Base-by-base conservation (phyloP, 2,888 invertebrate species). In the Dione vanillae region DNA sequence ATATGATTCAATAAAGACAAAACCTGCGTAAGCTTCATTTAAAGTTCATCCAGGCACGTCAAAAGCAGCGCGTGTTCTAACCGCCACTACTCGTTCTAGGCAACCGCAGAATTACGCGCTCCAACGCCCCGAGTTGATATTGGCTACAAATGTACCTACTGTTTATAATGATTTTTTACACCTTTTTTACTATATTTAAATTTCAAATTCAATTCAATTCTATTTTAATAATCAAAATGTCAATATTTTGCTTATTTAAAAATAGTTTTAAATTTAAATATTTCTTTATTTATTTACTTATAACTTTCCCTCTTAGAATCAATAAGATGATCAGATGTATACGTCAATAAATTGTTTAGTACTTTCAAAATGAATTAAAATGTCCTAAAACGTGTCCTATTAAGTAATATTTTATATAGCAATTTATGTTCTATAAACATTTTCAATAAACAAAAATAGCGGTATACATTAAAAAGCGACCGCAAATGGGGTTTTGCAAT, bases 101-200 rank as follows among this genome's bases (percentile, higher is more conserved):
- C 80, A 82, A 92, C 92, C 92, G 83, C 92, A 92, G 80, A 82
- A 91, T 92, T 89, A 92, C 86, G 82, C 90, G 90, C 90, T 87
- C 86, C 90, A 86, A 86, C 88, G 90, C 85, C 84, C 83, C 82
- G 85, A 86, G 86, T 88, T 88, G 52, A 51, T 58, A 56, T 56
- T 56, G 20, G 45, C 27, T 59, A 59, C 51, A 65, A 54, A 67
- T 20, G 70, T 67, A n/a, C n/a, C n/a, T n/a, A 37, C 35, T 49
- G 45, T 14, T 61, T 45, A 16, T 27, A 45, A 45, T 16, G 37
- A 56, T 40, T 7, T 16, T 16, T 11, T 40, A 16, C 11, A 56
- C 1, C 1, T n/a, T 37, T 54, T 40, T 37, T 56, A n/a, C n/a
- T n/a, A n/a, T n/a, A n/a, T n/a, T n/a, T n/a, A n/a, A n/a, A n/a